phyloP scores from a whole-genome alignment of 2,797 vertebrate genomes.

The Pygocentrus nattereri region DNA sequence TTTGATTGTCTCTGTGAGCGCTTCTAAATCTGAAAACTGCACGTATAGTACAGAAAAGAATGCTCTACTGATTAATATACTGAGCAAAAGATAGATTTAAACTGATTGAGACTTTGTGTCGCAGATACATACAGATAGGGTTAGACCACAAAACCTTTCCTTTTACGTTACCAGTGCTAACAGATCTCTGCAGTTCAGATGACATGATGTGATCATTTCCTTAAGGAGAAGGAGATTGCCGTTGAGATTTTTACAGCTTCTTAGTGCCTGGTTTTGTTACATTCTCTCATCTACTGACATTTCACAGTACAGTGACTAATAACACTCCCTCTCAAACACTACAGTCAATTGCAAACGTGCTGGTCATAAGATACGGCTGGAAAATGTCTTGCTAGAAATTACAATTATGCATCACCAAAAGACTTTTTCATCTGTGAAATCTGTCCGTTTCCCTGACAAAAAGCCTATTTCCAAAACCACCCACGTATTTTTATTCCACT shows the following conservation, averaged over 20 bases:
- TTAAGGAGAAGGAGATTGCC: neutral
- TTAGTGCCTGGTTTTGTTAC: slow-evolving; percentile 18
- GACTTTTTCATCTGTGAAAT: slow-evolving; percentile 45
- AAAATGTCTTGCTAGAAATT: slow-evolving; percentile 38
- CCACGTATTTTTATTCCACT: slow-evolving; percentile 31
- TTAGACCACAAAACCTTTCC: neutral
- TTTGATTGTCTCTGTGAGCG: too few relatives aligned
- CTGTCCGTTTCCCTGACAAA: slow-evolving; percentile 11
- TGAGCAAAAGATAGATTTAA: neutral
- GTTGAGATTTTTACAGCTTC: neutral
- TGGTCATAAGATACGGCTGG: slow-evolving; percentile 17
- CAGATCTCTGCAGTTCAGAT: slow-evolving; percentile 11
- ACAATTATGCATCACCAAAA: slow-evolving; percentile 40
- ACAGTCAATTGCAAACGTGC: slow-evolving; percentile 26
- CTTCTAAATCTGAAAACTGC: too few relatives aligned
- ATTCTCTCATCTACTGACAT: slow-evolving; percentile 24
- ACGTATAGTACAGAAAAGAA: too few relatives aligned
- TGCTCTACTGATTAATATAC: neutral
- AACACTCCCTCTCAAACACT: slow-evolving; percentile 31
- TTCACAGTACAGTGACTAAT: slow-evolving; percentile 16
- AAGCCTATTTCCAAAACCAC: slow-evolving; percentile 35
- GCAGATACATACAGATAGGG: neutral
- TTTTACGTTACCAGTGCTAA: neutral
- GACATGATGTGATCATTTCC: neutral
- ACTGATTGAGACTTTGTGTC: neutral